phyloP scores from a whole-genome alignment of 1,140 invertebrate genomes.

The Propsilocerus akamusi region DNA sequence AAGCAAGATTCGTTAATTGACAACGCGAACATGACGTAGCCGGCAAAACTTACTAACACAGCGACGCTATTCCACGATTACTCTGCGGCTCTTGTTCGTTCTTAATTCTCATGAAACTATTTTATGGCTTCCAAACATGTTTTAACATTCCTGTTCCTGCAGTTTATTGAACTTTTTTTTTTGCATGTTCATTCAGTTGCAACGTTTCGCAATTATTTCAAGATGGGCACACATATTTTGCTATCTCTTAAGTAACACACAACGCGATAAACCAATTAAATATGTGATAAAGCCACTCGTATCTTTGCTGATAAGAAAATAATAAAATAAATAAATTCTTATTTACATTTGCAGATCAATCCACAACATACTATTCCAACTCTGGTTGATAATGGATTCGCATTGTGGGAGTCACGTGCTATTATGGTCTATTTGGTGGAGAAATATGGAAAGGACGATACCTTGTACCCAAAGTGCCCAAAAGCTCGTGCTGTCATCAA shows the following conservation, averaged over 20 bases:
- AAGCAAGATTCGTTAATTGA: no score
- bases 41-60: no score
- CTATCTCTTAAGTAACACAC: not conserved
- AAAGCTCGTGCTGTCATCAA: slow-evolving; percentile 49
- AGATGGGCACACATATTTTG: not conserved
- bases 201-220: not conserved
- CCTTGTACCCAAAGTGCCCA: slow-evolving; percentile 46
- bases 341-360: slow-evolving; percentile 15
- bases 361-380: slow-evolving; percentile 41
- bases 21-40: no score
- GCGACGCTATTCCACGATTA: no score
- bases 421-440: slow-evolving; percentile 49
- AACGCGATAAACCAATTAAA: no score
- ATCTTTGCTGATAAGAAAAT: no score
- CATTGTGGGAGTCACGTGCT: slow-evolving; percentile 48
- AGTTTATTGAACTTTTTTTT: not conserved
- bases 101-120: no score
- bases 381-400: slow-evolving; percentile 44
- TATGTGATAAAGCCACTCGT: no score
- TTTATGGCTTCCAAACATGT: no score
- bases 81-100: no score
- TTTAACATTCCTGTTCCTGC: no score
- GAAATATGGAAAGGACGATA: slow-evolving; percentile 46
- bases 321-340: not conserved
- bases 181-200: not conserved